Evolutionary conservation across 2,113 vertebrate genomes (phyloP).

Genomic region (Brevimyrus niger): DNA sequence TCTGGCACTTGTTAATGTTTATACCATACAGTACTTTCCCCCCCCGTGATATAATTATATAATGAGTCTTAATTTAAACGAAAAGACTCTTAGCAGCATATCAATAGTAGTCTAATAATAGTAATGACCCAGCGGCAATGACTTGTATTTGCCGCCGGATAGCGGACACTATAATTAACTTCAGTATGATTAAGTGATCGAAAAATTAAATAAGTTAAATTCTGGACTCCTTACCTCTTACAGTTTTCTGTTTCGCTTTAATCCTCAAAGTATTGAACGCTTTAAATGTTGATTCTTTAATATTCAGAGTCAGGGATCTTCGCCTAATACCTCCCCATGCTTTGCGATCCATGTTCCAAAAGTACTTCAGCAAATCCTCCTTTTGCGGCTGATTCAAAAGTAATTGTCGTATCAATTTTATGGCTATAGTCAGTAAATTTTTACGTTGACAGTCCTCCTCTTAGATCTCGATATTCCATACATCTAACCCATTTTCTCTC

Average conservation of each 20-base stretch:
- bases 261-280: slow-evolving; percentile 1
- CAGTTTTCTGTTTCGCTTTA: not conserved
- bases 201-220: not conserved
- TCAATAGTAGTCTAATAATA: not conserved
- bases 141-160: not conserved
- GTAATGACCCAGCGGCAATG: not conserved
- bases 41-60: not conserved
- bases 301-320: slow-evolving; percentile 19
- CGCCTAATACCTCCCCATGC: slow-evolving; percentile 2
- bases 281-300: slow-evolving; percentile 15
- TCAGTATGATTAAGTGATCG: not conserved
- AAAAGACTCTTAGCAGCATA: not conserved
- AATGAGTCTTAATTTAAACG: not conserved
- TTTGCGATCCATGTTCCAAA: slow-evolving; percentile 15
- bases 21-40: not conserved
- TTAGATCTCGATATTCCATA: not conserved
- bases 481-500: not conserved
- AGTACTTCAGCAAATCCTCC: not conserved
- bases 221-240: slow-evolving; percentile 3
- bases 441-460: not conserved
- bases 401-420: not conserved
- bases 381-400: not conserved
- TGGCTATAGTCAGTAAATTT: not conserved
- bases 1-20: not conserved
- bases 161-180: not conserved